Conservation (phyloP, 2,797 vertebrate genomes). For the Scolopax rusticola region DNA sequence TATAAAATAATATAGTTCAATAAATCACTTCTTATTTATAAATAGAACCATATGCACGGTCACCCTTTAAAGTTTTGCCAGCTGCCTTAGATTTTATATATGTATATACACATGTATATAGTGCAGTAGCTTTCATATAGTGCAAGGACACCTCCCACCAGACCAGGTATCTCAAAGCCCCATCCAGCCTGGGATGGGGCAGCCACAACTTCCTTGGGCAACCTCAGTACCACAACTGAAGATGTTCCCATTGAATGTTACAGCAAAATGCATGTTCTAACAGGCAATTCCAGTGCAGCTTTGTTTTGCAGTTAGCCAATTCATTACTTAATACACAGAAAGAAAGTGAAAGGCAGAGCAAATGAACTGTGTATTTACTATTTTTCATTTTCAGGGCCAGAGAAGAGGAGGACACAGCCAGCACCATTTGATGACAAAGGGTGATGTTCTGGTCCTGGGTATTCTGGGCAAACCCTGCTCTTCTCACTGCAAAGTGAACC, state of each 20-base stretch:
- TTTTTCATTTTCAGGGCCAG: slow-evolving; percentile 13
- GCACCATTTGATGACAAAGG: slow-evolving; percentile 5
- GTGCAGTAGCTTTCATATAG: background rate
- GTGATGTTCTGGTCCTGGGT: background rate
- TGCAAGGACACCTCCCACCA: too few species aligned
- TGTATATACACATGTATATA: background rate
- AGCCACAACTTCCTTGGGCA: too few species aligned
- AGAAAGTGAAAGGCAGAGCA: slow-evolving; percentile 50
- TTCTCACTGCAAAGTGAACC: slow-evolving; percentile 6
- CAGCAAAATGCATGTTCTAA: slow-evolving; percentile 10
- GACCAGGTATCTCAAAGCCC: too few species aligned
- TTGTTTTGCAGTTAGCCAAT: slow-evolving; percentile 37
- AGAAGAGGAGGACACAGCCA: slow-evolving; percentile 3
- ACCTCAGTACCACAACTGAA: background rate
- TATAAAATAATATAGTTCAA: background rate
- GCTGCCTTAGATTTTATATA: slow-evolving; percentile 5
- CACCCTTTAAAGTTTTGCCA: slow-evolving; percentile 45
- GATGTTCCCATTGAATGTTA: background rate
- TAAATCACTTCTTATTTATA: slow-evolving; percentile 37
- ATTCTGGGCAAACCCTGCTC: slow-evolving; percentile 2
- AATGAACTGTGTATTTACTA: background rate
- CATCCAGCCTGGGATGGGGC: too few species aligned
- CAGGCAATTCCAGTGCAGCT: background rate
- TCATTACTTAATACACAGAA: slow-evolving; percentile 29
- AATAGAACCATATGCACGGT: slow-evolving; percentile 34